Percentiles rank a stretch among this genome's conserved stretches.
phyloP scores from a whole-genome alignment of 1,140 invertebrate species.

The Papilio polytes region DNA sequence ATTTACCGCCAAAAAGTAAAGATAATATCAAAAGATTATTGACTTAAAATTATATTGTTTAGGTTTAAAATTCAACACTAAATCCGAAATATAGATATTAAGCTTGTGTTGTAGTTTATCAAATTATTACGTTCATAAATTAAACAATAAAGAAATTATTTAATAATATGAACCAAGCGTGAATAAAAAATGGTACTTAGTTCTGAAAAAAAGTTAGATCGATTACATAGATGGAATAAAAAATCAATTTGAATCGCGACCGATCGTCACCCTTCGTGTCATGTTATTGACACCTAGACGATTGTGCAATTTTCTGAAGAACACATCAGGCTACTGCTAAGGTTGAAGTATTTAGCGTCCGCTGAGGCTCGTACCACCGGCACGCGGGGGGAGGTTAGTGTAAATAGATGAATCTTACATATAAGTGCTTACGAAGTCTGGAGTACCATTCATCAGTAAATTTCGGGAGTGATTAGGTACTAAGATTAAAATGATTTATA shows the following conservation, averaged over 20 bases:
- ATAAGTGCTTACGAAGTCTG: constrained; percentile 77
- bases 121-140: not conserved
- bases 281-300: constrained; percentile 77
- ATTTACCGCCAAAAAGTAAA: too few species aligned
- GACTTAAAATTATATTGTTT: too few species aligned
- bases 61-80: too few species aligned
- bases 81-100: too few species aligned
- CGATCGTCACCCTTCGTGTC: constrained; percentile 72
- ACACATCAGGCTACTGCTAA: constrained; percentile 78
- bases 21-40: too few species aligned
- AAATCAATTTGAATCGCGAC: constrained; percentile 56
- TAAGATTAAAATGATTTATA: constrained; percentile 58
- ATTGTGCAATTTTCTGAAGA: constrained; percentile 82
- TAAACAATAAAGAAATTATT: not conserved
- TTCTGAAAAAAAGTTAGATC: not conserved
- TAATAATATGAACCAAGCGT: not conserved
- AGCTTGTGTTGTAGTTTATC: too few species aligned
- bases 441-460: constrained; percentile 73
- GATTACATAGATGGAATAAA: not conserved
- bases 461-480: constrained; percentile 60
- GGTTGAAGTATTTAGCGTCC: constrained; percentile 82
- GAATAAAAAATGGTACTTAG: not conserved
- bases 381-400: constrained; percentile 81
- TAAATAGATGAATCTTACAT: constrained; percentile 83
- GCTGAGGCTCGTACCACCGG: constrained; percentile 68